Conservation (phyloP, 2,113 vertebrate species). For the Neodon shergylaensis region DNA sequence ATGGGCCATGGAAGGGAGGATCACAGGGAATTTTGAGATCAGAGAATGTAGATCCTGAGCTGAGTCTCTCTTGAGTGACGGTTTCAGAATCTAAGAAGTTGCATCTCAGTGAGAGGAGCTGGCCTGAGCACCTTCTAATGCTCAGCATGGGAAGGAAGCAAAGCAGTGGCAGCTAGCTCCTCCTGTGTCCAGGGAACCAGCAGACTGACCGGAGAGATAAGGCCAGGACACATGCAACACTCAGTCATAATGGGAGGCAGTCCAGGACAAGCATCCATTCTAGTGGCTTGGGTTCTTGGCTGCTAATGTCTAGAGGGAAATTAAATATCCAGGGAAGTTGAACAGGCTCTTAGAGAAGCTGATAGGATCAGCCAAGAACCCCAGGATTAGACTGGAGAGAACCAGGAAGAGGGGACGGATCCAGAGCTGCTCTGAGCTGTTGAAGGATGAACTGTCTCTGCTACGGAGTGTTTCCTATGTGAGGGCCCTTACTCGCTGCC, state of each 20-base stretch:
- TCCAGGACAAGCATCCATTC: not conserved
- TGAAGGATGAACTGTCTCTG: not conserved
- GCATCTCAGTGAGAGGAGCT: not conserved
- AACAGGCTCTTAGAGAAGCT: constrained; percentile 4
- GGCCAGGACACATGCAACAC: not conserved
- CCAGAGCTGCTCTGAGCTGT: not conserved
- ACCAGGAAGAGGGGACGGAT: fast-evolving
- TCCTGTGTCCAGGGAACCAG: not conserved
- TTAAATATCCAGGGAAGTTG: not conserved
- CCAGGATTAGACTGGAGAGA: not conserved
- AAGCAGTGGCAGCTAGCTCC: not conserved
- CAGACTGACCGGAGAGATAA: not conserved
- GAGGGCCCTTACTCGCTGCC: not conserved
- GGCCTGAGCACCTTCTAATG: not conserved
- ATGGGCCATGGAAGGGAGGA: fast-evolving
- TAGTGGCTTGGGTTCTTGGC: not conserved
- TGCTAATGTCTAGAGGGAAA: not conserved
- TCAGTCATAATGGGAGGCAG: not conserved
- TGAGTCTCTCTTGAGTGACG: not conserved
- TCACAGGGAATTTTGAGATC: not conserved
- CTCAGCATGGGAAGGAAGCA: not conserved
- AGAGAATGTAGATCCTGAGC: not conserved
- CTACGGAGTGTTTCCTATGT: not conserved
- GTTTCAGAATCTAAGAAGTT: not conserved
- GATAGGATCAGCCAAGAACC: not conserved